Evolutionary conservation across 2,888 invertebrate species (phyloP).

Genomic region (Dryobota labecula): DNA sequence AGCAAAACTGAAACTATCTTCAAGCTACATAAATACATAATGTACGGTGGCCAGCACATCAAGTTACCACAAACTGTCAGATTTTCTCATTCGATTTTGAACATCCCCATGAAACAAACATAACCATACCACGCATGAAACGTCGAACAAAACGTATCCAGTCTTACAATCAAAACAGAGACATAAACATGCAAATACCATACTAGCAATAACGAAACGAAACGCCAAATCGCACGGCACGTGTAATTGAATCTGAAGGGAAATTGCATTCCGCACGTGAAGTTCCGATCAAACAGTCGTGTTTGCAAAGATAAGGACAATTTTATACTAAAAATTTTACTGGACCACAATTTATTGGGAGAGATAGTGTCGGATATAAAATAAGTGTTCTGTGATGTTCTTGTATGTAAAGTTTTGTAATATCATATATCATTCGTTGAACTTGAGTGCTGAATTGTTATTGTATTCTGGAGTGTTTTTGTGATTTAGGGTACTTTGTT

Average conservation of each 20-base stretch:
- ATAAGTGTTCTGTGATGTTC: conserved; percentile 35
- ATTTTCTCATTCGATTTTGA: no score
- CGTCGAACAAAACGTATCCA: conserved; percentile 46
- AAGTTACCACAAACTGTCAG: no score
- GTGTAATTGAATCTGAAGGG: conserved; percentile 81
- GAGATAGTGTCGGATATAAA: conserved; percentile 37
- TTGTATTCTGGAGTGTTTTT: conserved; percentile 36
- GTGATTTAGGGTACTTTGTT: conserved; percentile 43
- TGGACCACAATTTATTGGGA: conserved; percentile 49
- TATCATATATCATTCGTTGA: conserved; percentile 49
- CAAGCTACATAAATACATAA: no score
- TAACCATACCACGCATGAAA: conserved; percentile 18
- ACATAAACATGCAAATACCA: conserved; percentile 77
- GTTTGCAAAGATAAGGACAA: conserved; percentile 63
- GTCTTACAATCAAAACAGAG: conserved; percentile 65
- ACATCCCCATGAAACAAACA: conserved; percentile 8
- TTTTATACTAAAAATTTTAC: conserved; percentile 56
- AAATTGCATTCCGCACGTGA: conserved; percentile 82
- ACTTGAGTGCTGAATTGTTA: conserved; percentile 48
- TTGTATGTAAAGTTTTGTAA: conserved; percentile 51
- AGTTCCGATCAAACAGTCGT: conserved; percentile 69
- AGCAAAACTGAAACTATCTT: neutral
- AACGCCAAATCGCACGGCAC: conserved; percentile 74
- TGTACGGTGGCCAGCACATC: no score
- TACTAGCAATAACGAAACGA: conserved; percentile 69